Evolutionary conservation across 2,888 invertebrate genomes (phyloP).

Genomic region (Euproctis similis): DNA sequence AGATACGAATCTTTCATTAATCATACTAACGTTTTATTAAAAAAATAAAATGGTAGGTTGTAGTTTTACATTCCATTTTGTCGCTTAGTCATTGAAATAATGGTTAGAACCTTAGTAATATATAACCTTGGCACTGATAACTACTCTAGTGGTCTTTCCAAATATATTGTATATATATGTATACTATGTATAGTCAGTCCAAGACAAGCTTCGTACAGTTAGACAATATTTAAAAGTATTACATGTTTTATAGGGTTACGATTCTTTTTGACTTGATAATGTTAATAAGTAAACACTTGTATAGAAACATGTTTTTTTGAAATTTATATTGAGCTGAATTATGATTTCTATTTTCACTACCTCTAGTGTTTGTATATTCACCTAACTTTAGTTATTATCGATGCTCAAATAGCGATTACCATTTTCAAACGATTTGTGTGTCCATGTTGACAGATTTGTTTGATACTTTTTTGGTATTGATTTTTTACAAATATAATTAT

Average conservation of each 20-base stretch:
- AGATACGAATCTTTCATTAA: slow-evolving; percentile 21
- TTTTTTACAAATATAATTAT: too few relatives aligned
- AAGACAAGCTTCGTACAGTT: slow-evolving; percentile 16
- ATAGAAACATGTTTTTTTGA: too few relatives aligned
- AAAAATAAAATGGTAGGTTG: slow-evolving; percentile 46
- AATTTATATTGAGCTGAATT: too few relatives aligned
- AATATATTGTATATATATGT: slow-evolving; percentile 15
- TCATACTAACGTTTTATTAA: slow-evolving; percentile 36
- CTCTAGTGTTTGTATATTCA: too few relatives aligned
- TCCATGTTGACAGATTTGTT: too few relatives aligned
- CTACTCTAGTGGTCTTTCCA: slow-evolving; percentile 16
- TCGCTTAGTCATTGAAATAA: slow-evolving; percentile 25
- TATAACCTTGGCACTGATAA: slow-evolving; percentile 21
- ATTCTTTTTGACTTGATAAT: too few relatives aligned
- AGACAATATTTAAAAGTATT: slow-evolving; percentile 17
- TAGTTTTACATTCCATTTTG: slow-evolving; percentile 58
- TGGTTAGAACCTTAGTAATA: slow-evolving; percentile 19
- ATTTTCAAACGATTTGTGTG: too few relatives aligned
- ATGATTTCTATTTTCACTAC: too few relatives aligned
- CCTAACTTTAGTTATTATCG: too few relatives aligned
- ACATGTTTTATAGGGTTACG: slow-evolving; percentile 9
- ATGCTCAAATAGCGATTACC: too few relatives aligned
- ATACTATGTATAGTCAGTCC: slow-evolving; percentile 6
- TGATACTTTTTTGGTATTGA: too few relatives aligned
- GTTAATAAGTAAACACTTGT: too few relatives aligned